Evolutionary conservation across 2,888 invertebrate species (phyloP).

Genomic region (Drosophila kuntzei): DNA sequence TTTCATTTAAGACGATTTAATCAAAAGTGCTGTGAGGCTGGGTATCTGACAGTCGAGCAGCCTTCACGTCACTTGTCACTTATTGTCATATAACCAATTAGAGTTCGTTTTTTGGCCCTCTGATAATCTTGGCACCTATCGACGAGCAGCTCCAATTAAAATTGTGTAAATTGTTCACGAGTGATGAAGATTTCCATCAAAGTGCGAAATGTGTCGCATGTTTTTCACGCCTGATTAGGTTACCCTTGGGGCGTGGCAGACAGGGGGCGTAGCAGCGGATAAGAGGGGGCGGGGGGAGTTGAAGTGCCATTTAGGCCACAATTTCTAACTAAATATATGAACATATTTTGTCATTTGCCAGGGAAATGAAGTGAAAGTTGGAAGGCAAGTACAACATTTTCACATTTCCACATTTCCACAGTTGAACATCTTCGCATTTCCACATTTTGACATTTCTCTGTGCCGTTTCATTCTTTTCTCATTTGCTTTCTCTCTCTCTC

Average conservation of each 20-base stretch:
- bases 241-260: not conserved
- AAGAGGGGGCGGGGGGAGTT: not conserved
- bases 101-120: slow-evolving; percentile 20
- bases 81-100: slow-evolving; percentile 61
- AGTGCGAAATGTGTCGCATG: slow-evolving; percentile 47
- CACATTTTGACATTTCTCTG: slow-evolving; percentile 30
- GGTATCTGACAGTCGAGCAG: not conserved
- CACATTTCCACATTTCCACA: slow-evolving; percentile 36
- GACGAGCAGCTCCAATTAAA: slow-evolving; percentile 60
- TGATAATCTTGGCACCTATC: slow-evolving; percentile 50
- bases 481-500: slow-evolving; percentile 25
- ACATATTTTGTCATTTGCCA: slow-evolving; percentile 46
- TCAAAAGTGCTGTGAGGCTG: not conserved
- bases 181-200: slow-evolving; percentile 46
- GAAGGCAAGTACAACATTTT: slow-evolving; percentile 18
- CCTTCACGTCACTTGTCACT: slow-evolving; percentile 2
- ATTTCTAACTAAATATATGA: slow-evolving; percentile 36
- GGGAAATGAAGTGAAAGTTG: slow-evolving; percentile 7
- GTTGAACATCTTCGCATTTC: slow-evolving; percentile 37
- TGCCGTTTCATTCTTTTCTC: slow-evolving; percentile 2
- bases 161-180: slow-evolving; percentile 63
- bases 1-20: no score
- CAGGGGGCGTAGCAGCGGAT: no score
- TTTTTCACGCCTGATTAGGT: slow-evolving; percentile 65
- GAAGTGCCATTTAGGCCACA: slow-evolving; percentile 21